Evolutionary conservation across 2,113 vertebrate species (phyloP), one percentile per base, ranked within the genome.

Genomic region (Cephalopterus ornatus): DNA sequence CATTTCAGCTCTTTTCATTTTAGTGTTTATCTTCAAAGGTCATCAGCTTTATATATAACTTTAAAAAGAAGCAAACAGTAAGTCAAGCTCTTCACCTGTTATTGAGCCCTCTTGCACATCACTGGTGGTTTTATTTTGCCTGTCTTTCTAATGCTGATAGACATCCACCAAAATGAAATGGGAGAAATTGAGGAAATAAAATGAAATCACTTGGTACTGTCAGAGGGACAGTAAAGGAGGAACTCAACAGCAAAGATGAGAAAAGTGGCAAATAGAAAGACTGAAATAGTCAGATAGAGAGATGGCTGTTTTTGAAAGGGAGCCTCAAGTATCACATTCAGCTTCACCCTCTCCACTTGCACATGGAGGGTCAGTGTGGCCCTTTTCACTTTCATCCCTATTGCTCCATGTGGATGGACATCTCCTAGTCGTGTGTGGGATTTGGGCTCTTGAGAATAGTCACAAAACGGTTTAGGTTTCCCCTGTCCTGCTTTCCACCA

Each of bases 1-100:
- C 92, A 94, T 94, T 97, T 96, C 79, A 72, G 59, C 85, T 71
- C 80, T 90, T 88, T 94, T 76, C 79, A 71, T 67, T 85, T 93
- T 44, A 72, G 58, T 62, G 83, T 91, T 84, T 89, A 35, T 87
- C 73, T 91, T 83, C 70, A 93, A 95, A 97, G 86, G 86, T 95
- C 88, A 83, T 85, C 59, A 63, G 44, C 39, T 91, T 91, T 42
- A 59, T 55, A 42, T 77, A 30, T 76, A 85, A 67, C 23, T 91
- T 92, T 30, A 66, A 77, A 83, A 76, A 93, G 63, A 44, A 86
- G 15, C 12, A 2, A 49, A 35, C 33, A 72, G 75, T 83, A 70
- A 55, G 70, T 67, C 41, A 65, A 39, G 61, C 68, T 71, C 78
- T 52, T 18, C 78, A 74, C 23, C 75, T 96, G 63, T 28, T 83